phyloP scores from a whole-genome alignment of 1,140 invertebrate species.

The Drosophila sturtevanti region DNA sequence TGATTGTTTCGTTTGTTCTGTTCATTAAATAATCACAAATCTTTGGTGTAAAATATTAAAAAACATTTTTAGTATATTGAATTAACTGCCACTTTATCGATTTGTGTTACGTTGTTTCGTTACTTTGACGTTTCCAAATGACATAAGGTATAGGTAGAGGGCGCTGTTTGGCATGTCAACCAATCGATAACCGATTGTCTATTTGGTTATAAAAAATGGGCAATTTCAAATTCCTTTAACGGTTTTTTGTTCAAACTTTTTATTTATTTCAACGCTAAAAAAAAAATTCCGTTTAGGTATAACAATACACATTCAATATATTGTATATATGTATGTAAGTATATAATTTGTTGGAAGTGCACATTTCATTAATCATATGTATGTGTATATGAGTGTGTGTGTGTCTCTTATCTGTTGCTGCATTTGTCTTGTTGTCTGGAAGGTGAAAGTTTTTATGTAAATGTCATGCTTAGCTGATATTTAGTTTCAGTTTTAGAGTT shows the following conservation, averaged over 20 bases:
- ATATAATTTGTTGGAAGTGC: slow-evolving; percentile 61
- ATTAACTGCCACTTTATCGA: too few species aligned
- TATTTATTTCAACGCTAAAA: slow-evolving; percentile 79
- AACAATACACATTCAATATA: slow-evolving; percentile 74
- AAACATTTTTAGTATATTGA: too few species aligned
- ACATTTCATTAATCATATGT: slow-evolving; percentile 58
- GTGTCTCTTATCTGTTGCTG: slow-evolving; percentile 36
- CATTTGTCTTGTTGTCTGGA: slow-evolving; percentile 43
- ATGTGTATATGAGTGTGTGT: slow-evolving; percentile 37
- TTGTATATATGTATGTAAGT: slow-evolving; percentile 43
- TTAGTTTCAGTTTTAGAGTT: slow-evolving; percentile 34
- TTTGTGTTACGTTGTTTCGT: too few species aligned
- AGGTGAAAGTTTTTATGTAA: slow-evolving; percentile 49
- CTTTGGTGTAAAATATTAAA: too few species aligned
- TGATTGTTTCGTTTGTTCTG: too few species aligned
- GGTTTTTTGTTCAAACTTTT: slow-evolving; percentile 67
- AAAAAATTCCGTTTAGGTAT: slow-evolving; percentile 58
- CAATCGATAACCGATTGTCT: not conserved
- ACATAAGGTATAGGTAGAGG: not conserved
- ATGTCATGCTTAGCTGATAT: slow-evolving; percentile 28
- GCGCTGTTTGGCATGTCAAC: slow-evolving; percentile 8
- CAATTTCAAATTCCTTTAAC: not conserved
- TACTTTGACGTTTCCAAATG: not conserved
- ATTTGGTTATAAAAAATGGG: not conserved
- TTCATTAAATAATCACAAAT: too few species aligned